These are phyloP conservation scores for Drosophila seguyi DNA, from an alignment of 1,140 invertebrate species.

Conservation along the genomic window DNA sequence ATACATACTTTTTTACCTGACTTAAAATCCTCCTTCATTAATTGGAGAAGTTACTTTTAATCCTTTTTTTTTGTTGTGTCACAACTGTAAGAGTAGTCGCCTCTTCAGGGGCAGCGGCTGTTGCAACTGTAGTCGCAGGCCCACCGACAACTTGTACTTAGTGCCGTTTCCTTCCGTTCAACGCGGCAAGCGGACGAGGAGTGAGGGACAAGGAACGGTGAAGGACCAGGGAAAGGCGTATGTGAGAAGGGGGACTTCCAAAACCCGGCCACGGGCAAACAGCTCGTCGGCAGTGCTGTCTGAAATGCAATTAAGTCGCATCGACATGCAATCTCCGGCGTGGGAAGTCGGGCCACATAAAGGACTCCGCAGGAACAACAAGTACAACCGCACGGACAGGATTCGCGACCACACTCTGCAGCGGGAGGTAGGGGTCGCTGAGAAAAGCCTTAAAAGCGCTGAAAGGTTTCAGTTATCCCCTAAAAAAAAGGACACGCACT, in stretches of 20 bases:
- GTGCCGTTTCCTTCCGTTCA: slow-evolving; percentile 70
- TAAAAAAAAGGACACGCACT: slow-evolving; percentile 36
- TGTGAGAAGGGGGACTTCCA: slow-evolving; percentile 31
- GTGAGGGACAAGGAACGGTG: not conserved
- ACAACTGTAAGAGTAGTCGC: not conserved
- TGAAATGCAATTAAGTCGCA: slow-evolving; percentile 82
- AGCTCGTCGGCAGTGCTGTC: slow-evolving; percentile 75
- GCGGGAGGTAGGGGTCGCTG: slow-evolving; percentile 1
- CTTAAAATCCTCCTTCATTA: not conserved
- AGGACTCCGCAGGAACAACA: slow-evolving; percentile 51
- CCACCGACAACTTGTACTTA: slow-evolving; percentile 73
- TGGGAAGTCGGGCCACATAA: slow-evolving; percentile 28
- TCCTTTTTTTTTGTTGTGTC: not conserved
- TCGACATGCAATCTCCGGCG: slow-evolving; percentile 82
- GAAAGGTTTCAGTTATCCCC: slow-evolving; percentile 66
- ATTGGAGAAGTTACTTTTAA: not conserved
- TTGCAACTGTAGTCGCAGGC: slow-evolving; percentile 31
- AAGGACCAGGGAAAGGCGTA: slow-evolving; percentile 16
- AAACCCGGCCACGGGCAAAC: slow-evolving; percentile 32
- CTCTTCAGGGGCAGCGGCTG: slow-evolving; percentile 1
- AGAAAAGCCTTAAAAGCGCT: slow-evolving; percentile 65
- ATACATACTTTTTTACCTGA: not conserved
- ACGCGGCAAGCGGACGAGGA: slow-evolving; percentile 40
- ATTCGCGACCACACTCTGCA: slow-evolving; percentile 39
- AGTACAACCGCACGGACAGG: slow-evolving; percentile 32